phyloP scores from a whole-genome alignment of 2,797 vertebrate species.

The Epinephelus awoara region DNA sequence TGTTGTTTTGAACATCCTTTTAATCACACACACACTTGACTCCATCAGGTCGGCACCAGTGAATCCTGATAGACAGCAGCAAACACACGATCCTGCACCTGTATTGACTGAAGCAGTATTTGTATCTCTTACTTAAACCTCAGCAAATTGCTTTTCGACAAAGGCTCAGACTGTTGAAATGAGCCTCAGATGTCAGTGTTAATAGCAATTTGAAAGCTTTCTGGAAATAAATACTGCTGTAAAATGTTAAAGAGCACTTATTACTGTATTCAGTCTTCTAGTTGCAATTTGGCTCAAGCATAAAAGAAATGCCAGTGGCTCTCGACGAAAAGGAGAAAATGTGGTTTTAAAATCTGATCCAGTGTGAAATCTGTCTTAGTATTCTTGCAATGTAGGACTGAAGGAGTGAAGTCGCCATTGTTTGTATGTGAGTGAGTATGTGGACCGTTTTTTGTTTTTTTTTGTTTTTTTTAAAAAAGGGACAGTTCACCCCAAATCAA shows the following conservation, averaged over 20 bases:
- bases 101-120: slow-evolving; percentile 27
- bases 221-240: background rate
- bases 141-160: slow-evolving; percentile 25
- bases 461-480: too few species aligned
- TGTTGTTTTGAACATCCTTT: background rate
- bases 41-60: background rate
- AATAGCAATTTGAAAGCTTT: slow-evolving; percentile 2
- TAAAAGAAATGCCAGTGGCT: slow-evolving; percentile 18
- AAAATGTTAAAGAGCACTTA: slow-evolving; percentile 2
- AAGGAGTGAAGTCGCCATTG: background rate
- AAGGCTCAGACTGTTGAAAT: slow-evolving; percentile 2
- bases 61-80: background rate
- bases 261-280: background rate
- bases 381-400: background rate
- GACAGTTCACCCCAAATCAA: too few species aligned
- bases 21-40: background rate
- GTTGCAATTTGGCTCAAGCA: background rate
- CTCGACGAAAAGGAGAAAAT: background rate
- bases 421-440: background rate
- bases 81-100: background rate
- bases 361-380: slow-evolving; percentile 9
- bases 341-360: slow-evolving; percentile 1
- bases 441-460: background rate
- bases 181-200: background rate
- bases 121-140: slow-evolving; percentile 1